Conservation (phyloP, 64 coral and sea anemone genomes). For the Porites australiensis region DNA sequence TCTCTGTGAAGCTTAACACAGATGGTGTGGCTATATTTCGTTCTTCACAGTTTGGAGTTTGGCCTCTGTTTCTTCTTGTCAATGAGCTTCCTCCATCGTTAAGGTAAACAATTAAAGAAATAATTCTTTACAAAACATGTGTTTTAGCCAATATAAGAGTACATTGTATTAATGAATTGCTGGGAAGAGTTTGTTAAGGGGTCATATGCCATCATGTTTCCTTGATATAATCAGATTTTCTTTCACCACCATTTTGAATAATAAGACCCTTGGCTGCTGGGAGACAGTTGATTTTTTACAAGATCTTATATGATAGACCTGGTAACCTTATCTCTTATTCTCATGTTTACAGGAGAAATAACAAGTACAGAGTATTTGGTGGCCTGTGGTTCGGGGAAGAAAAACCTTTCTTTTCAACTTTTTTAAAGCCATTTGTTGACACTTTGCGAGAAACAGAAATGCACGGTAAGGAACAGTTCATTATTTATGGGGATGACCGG, state of each 20-base stretch:
- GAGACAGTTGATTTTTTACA: too few species aligned
- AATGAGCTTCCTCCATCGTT: conserved; percentile 16
- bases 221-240: not conserved
- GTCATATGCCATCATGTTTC: too few species aligned
- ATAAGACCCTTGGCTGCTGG: too few species aligned
- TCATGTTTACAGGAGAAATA: conserved; percentile 6
- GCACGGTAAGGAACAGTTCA: not conserved
- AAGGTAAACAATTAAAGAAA: not conserved
- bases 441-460: conserved; percentile 23
- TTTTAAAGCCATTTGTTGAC: conserved; percentile 60
- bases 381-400: conserved; percentile 66
- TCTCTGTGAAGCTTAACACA: conserved; percentile 61
- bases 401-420: conserved; percentile 66
- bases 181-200: too few species aligned
- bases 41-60: conserved; percentile 70
- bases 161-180: too few species aligned
- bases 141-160: not conserved
- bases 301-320: too few species aligned
- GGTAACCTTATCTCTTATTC: too few species aligned
- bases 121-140: not conserved
- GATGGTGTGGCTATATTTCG: conserved; percentile 72
- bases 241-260: too few species aligned
- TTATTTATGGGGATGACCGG: not conserved
- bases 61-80: conserved; percentile 59
- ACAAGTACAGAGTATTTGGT: conserved; percentile 48